These are phyloP conservation scores for Gasterosteus aculeatus DNA, from an alignment of 2,113 vertebrate species.

Conservation along the genomic window DNA sequence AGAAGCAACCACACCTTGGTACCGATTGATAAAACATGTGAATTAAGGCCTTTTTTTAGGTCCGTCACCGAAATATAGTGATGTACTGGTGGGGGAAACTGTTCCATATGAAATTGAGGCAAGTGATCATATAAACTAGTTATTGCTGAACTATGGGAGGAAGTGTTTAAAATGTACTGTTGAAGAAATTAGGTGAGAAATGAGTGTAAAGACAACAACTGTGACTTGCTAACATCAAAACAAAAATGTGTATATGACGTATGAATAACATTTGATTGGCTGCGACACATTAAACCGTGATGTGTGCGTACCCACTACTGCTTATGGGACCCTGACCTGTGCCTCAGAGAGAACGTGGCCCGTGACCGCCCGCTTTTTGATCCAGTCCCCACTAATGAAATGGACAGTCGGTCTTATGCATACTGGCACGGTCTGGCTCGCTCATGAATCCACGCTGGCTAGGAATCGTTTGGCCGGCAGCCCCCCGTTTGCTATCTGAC, in stretches of 20 bases:
- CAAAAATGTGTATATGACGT: too few species aligned
- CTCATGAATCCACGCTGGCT: constrained; percentile 32
- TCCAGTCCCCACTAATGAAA: constrained; percentile 21
- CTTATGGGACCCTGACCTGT: not conserved
- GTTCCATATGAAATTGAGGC: not conserved
- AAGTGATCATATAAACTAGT: not conserved
- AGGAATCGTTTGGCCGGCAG: constrained; percentile 5
- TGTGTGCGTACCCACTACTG: not conserved
- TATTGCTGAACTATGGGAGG: not conserved
- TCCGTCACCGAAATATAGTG: not conserved
- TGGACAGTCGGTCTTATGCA: constrained; percentile 23
- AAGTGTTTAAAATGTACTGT: not conserved
- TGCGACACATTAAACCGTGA: too few species aligned
- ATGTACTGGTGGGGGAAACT: too few species aligned
- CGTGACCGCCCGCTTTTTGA: constrained; percentile 1
- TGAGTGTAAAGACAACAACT: not conserved
- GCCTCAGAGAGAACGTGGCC: not conserved
- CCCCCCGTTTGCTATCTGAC: constrained; percentile 13
- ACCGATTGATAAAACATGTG: not conserved
- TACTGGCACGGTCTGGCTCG: constrained; percentile 22
- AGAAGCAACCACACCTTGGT: not conserved
- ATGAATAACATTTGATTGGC: too few species aligned
- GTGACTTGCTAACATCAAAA: too few species aligned
- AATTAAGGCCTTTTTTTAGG: not conserved
- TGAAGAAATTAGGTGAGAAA: not conserved